Evolutionary conservation across 2,888 invertebrate species (phyloP), one percentile per base, ranked within the genome.

Genomic region (Cosmia trapezina): DNA sequence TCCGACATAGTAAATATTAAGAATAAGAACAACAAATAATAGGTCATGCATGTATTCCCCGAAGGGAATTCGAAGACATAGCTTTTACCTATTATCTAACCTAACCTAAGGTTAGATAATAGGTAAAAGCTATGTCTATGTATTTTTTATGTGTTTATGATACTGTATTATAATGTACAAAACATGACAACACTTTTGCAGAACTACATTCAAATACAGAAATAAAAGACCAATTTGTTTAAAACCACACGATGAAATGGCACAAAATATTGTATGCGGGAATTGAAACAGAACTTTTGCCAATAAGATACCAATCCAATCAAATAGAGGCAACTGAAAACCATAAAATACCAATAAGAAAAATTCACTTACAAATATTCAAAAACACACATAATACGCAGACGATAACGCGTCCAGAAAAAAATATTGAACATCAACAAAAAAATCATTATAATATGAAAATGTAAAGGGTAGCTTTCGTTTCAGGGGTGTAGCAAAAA

Each of bases 401-500:
- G 7, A 33, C 41, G 19, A 47, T 57, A 70, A 37, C 67, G 19
- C 37, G 72, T 61, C 63, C 43, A 45, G 62, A 66, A 66, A 67
- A 59, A 61, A 51, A 22, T 65, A 19, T 14, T 5, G 22, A 33
- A n/a, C 43, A 19, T 37, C 47, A 60, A 28, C 12, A 33, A 72
- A 57, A 45, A 79, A 53, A 22, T 28, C 28, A 28, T 3, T 28
- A 59, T 9, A 28, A 11, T 33, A 47, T 11, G 54, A 59, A 62
- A 49, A 49, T 47, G 33, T 78, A 76, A 76, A 54, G 70, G 82
- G 81, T 81, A 17, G 14, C n/a, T n/a, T 47, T 12, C 8, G 22
- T 49, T 49, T 47, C 37, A 87, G 86, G 83, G 86, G 77, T 82
- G 76, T 77, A 79, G 65, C 85, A 87, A 88, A 89, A 90, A 88